Conservation (phyloP, 2,888 invertebrate species). For the Eristalis pertinax region DNA sequence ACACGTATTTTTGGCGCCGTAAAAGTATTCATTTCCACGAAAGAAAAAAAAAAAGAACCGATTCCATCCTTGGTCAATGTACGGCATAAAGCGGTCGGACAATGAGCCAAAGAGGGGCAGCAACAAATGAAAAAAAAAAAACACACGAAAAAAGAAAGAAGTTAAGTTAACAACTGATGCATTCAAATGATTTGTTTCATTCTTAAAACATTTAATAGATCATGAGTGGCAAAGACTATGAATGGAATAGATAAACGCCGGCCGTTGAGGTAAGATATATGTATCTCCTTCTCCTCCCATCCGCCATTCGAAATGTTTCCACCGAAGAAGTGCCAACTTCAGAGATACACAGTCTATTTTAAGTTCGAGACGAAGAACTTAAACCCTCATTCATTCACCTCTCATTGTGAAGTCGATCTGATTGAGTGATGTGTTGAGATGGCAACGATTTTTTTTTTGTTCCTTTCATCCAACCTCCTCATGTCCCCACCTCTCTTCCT, state of each 20-base stretch:
- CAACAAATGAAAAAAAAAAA: neutral
- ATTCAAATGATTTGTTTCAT: slow-evolving; percentile 17
- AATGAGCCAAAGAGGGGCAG: neutral
- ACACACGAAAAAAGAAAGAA: neutral
- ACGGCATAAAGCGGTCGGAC: neutral
- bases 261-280: neutral
- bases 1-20: slow-evolving; percentile 40
- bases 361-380: slow-evolving; percentile 8
- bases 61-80: slow-evolving; percentile 13
- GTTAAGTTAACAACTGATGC: slow-evolving; percentile 10
- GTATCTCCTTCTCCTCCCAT: neutral
- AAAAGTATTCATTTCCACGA: slow-evolving; percentile 34
- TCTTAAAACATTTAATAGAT: slow-evolving; percentile 6
- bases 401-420: slow-evolving; percentile 24
- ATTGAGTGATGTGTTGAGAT: slow-evolving; percentile 32
- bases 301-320: slow-evolving; percentile 15
- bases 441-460: slow-evolving; percentile 8
- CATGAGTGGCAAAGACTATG: neutral
- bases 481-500: neutral
- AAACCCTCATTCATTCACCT: slow-evolving; percentile 5
- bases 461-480: neutral
- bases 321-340: slow-evolving; percentile 8
- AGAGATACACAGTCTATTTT: slow-evolving; percentile 3
- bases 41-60: neutral
- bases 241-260: slow-evolving; percentile 4